Base-by-base conservation (phyloP, 2,797 vertebrate species). In the Catamblyrhynchus diadema region DNA sequence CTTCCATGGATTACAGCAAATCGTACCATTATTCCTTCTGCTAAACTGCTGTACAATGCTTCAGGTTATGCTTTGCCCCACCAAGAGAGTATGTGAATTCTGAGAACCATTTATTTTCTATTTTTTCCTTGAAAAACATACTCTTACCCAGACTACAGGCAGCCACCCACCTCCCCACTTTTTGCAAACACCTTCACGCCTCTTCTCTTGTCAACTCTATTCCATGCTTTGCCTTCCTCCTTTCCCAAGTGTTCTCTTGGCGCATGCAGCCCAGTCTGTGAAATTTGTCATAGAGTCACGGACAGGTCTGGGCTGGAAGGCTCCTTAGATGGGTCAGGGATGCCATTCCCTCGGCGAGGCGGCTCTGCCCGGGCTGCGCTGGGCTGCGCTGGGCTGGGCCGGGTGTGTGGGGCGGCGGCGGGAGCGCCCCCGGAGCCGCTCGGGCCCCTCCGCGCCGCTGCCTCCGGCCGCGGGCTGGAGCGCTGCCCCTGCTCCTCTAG, bases 211-310 rank as follows among this genome's bases (percentile, higher is more conserved):
- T 15, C n/a, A 53, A 3, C 42, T 56, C 48, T 67, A 53, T 42
- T 20, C 33, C 45, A 33, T 3, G 20, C 35, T 35, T 28, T 12
- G 11, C 60, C 42, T 2, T 51, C 22, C 67, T 45, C n/a, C 47
- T 45, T 51, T 23, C 8, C 6, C 44, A 20, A 17, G 32, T 0
- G 32, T 23, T 30, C 47, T 5, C 48, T 35, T 2, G 17, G 32
- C 4, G 3, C 33, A 6, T 0, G n/a, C 35, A 9, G 21, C 42
- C n/a, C 0, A 4, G 4, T 7, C 57, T 22, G 6, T 21, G 41
- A 9, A 56, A 65, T 4, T 0, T 7, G 22, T 8, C 33, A 2
- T 0, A 35, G 39, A 41, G 16, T 3, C 54, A 24, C 10, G 41
- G 54, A 8, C 9, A 32, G 39, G 20, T 51, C 21, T 8, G 65